Evolutionary conservation across 2,113 vertebrate genomes (phyloP).

Genomic region (Phyllopteryx taeniolatus): DNA sequence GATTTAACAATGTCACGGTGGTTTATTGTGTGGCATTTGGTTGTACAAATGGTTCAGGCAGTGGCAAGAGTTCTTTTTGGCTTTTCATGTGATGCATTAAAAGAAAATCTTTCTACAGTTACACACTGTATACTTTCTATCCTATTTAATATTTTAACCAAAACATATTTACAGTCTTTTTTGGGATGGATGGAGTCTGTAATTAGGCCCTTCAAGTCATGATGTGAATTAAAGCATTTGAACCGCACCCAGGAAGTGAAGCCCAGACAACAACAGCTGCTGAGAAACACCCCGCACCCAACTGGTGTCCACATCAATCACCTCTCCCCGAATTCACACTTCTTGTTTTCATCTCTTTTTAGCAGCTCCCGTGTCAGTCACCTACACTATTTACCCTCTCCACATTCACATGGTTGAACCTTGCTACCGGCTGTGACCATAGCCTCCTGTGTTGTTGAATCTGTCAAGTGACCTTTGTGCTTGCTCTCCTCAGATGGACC

Average conservation of each 20-base stretch:
- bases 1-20: too few relatives aligned
- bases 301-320: slow-evolving; percentile 54
- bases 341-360: slow-evolving; percentile 26
- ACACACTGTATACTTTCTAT: neutral
- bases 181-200: slow-evolving; percentile 23
- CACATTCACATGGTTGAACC: neutral
- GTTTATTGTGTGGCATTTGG: too few relatives aligned
- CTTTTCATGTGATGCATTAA: neutral
- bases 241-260: slow-evolving; percentile 41
- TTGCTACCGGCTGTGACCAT: slow-evolving; percentile 5
- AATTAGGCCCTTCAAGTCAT: slow-evolving; percentile 40
- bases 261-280: slow-evolving; percentile 49
- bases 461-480: slow-evolving; percentile 45
- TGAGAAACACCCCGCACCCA: slow-evolving; percentile 34
- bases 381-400: slow-evolving; percentile 30
- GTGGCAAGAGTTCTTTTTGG: too few relatives aligned
- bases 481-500: slow-evolving; percentile 82
- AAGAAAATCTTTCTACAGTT: neutral
- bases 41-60: too few relatives aligned
- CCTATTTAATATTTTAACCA: neutral
- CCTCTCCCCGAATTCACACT: slow-evolving; percentile 20
- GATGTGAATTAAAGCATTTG: slow-evolving; percentile 49
- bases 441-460: slow-evolving; percentile 24
- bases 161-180: neutral
- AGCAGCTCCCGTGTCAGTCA: slow-evolving; percentile 28